Evolutionary conservation across 35 echinoderm and acorn worm species (phyloP).

Genomic region (Hemicentrotus pulcherrimus): DNA sequence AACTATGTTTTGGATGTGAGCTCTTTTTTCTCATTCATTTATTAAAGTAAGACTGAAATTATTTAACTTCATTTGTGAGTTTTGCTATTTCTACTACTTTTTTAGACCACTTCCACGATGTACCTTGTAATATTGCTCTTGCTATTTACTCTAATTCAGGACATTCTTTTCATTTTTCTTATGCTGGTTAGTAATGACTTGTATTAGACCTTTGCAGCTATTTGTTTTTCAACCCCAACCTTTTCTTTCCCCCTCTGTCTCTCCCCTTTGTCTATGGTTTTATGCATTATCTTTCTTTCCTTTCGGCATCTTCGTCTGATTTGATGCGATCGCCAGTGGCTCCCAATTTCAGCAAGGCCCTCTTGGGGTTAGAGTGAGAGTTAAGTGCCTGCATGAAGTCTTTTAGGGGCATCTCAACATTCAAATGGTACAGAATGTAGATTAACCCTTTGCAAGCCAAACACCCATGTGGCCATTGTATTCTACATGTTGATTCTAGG

Average conservation of each 20-base stretch:
- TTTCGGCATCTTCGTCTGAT: conserved; percentile 35
- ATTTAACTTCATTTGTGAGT: no score
- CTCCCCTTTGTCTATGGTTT: not conserved
- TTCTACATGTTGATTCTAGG: not conserved
- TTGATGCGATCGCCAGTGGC: conserved; percentile 25
- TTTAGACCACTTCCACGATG: no score
- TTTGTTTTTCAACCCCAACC: not conserved
- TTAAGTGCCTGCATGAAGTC: not conserved
- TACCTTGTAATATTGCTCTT: no score
- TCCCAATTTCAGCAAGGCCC: not conserved
- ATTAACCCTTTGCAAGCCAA: not conserved
- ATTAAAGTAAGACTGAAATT: no score
- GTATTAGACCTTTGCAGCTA: not conserved
- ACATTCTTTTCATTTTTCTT: no score
- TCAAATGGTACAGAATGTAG: not conserved
- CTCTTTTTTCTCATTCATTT: no score
- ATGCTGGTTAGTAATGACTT: not conserved
- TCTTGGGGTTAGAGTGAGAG: conserved; percentile 7
- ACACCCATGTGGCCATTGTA: not conserved
- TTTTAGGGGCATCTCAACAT: not conserved
- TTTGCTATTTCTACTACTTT: no score
- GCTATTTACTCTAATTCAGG: no score
- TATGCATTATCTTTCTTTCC: not conserved
- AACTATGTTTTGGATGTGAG: no score
- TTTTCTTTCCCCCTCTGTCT: not conserved